Base-by-base conservation (phyloP, 1,140 invertebrate genomes). In the Drosophila melanogaster region DNA sequence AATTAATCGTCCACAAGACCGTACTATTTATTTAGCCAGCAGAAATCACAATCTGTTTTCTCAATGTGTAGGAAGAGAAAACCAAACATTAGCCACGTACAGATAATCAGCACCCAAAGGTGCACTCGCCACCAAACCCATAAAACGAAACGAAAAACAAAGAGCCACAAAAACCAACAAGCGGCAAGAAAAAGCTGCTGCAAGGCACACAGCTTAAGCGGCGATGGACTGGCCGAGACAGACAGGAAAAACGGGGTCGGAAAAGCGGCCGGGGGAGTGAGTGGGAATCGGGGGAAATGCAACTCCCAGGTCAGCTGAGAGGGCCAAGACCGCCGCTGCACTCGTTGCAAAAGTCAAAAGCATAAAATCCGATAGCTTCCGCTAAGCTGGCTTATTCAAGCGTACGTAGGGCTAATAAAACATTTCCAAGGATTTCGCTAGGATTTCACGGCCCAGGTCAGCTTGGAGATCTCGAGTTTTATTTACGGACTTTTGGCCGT, bases 301-400 rank as follows among this genome's bases (percentile, higher is more conserved):
- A 77, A 77, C 66, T 66, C 50, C 60, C 65, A 41, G 69, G 59
- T 30, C 67, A 59, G 59, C 30, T 41, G 46, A 47, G 59, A 66
- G 62, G 62, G 43, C 56, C 11, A 65, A 47, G 62, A 64, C 40
- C 47, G 54, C 56, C 15, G 26, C n/a, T 51, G 77, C 55, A 75
- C 44, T 56, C 65, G 67, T 72, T 89, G 85, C 80, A 89, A 81
- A 90, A 89, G 85, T 89, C 85, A 89, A 58, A 75, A 90, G 85
- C 85, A 90, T 89, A 90, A 89, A 89, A 89, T 89, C 85, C 86
- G 81, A 89, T 89, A 89, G 85, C 85, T 90, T 89, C 85, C 85
- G 85, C 85, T 89, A 89, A 89, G 85, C 85, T 85, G 77, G 85
- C 85, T 89, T 89, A 89, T 90, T 90, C 85, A 81, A 81, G 85